Percentiles rank a stretch among this genome's conserved stretches.
Evolutionary conservation across 2,797 vertebrate species (phyloP).

Genomic region (Myripristis jacobus): DNA sequence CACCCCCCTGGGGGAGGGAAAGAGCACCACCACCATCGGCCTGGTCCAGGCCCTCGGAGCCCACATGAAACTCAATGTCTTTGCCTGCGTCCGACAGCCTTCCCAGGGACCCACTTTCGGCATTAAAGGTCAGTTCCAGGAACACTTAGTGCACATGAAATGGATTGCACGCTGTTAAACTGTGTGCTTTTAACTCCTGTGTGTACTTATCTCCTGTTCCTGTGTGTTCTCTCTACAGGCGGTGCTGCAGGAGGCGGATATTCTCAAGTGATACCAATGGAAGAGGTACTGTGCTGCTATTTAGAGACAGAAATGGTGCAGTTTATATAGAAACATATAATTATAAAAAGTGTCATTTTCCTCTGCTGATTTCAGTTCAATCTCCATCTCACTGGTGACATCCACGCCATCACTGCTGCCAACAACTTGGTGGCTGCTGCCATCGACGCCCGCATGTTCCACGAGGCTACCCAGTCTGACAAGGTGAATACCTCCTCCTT

Average conservation of each 20-base stretch:
- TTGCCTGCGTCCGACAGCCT: slow-evolving; percentile 96
- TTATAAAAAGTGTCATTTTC: not conserved
- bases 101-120: slow-evolving; percentile 99
- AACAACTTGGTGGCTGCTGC: slow-evolving; percentile 98
- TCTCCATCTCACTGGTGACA: slow-evolving; percentile 98
- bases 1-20: slow-evolving; percentile 97
- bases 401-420: slow-evolving; percentile 97
- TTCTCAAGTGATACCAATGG: slow-evolving; percentile 98
- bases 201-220: no score
- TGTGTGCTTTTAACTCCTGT: not conserved
- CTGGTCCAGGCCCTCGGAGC: slow-evolving; percentile 95
- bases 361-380: slow-evolving; percentile 88
- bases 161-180: not conserved
- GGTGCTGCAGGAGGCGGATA: slow-evolving; percentile 99
- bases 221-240: slow-evolving; percentile 86
- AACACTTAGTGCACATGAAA: not conserved
- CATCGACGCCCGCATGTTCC: slow-evolving; percentile 95
- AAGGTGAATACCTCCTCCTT: slow-evolving; percentile 81
- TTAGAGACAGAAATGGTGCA: not conserved
- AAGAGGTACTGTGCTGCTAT: slow-evolving; percentile 87
- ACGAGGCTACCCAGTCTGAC: slow-evolving; percentile 94
- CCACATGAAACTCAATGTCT: slow-evolving; percentile 93
- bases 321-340: not conserved
- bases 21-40: slow-evolving; percentile 96
- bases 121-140: slow-evolving; percentile 90